A percentile compares a stretch with the other conserved stretches of the same genome.
phyloP scores from a whole-genome alignment of 2,113 vertebrate species.

The Seriola quinqueradiata region DNA sequence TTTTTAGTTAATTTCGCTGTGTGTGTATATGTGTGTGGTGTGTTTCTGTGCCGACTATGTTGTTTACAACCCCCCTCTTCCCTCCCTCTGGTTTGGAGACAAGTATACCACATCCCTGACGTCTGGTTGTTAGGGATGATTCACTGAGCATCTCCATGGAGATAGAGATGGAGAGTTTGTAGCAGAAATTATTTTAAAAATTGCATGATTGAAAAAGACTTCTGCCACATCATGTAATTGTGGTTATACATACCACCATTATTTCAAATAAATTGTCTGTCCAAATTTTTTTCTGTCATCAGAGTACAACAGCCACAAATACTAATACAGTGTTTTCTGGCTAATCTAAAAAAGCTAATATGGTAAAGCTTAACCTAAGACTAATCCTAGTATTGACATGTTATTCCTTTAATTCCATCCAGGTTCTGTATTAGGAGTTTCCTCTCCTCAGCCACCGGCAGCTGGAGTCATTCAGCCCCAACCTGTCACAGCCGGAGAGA shows the following conservation, averaged over 20 bases:
- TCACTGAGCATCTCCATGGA: slow-evolving; percentile 68
- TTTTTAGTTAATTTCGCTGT: slow-evolving; percentile 15
- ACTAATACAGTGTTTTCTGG: neutral
- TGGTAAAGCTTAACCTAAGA: neutral
- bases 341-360: neutral
- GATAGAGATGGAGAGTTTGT: slow-evolving; percentile 57
- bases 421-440: slow-evolving; percentile 89
- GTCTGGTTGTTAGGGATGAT: slow-evolving; percentile 64
- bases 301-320: neutral
- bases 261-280: slow-evolving; percentile 13
- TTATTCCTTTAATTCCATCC: slow-evolving; percentile 38
- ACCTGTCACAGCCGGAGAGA: slow-evolving; percentile 93
- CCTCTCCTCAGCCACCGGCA: slow-evolving; percentile 87
- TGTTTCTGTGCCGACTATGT: slow-evolving; percentile 7
- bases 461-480: slow-evolving; percentile 94
- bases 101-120: slow-evolving; percentile 34
- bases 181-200: slow-evolving; percentile 20
- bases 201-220: slow-evolving; percentile 26
- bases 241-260: neutral
- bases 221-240: slow-evolving; percentile 6
- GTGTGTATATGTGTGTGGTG: slow-evolving; percentile 10
- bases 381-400: neutral
- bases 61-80: slow-evolving; percentile 9
- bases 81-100: slow-evolving; percentile 25
- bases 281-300: neutral